Percentiles rank a stretch among this genome's conserved stretches.
Conservation (phyloP, 2,888 invertebrate species). For the Caenorhabditis japonica region DNA sequence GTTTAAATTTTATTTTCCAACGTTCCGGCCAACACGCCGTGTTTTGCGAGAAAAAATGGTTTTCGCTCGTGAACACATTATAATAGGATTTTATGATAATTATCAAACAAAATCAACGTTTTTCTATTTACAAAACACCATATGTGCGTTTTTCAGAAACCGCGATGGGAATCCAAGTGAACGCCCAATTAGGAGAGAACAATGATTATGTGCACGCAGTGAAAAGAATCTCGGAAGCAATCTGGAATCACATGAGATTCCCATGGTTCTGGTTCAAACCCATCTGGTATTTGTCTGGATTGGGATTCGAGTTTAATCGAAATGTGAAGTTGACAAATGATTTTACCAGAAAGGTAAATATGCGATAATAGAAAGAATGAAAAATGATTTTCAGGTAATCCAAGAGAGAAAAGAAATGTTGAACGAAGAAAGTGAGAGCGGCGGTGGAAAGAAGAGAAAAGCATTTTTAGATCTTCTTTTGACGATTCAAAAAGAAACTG, state of each 20-base stretch:
- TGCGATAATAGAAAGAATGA: background rate
- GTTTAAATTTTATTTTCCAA: too few species aligned
- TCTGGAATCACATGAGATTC: constrained; percentile 62
- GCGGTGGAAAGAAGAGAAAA: constrained; percentile 33
- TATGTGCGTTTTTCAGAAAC: constrained; percentile 72
- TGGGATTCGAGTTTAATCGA: constrained; percentile 71
- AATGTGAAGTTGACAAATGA: constrained; percentile 56
- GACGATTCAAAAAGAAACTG: constrained; percentile 75
- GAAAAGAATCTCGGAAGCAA: constrained; percentile 60
- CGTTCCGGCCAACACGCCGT: too few species aligned
- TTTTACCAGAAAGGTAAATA: constrained; percentile 60
- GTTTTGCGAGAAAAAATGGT: too few species aligned
- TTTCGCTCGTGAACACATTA: too few species aligned
- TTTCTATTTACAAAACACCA: too few species aligned
- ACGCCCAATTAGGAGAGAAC: constrained; percentile 66
- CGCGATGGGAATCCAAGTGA: constrained; percentile 71
- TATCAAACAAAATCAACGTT: too few species aligned
- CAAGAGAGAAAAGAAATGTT: constrained; percentile 43
- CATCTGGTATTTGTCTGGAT: constrained; percentile 81
- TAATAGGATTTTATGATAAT: too few species aligned
- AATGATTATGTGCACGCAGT: constrained; percentile 69
- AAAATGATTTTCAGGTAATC: constrained; percentile 42
- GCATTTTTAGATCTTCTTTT: constrained; percentile 80
- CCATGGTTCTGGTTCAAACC: constrained; percentile 79
- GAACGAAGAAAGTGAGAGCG: constrained; percentile 16